Conservation (phyloP, 1,140 invertebrate genomes). For the Cherax destructor region DNA sequence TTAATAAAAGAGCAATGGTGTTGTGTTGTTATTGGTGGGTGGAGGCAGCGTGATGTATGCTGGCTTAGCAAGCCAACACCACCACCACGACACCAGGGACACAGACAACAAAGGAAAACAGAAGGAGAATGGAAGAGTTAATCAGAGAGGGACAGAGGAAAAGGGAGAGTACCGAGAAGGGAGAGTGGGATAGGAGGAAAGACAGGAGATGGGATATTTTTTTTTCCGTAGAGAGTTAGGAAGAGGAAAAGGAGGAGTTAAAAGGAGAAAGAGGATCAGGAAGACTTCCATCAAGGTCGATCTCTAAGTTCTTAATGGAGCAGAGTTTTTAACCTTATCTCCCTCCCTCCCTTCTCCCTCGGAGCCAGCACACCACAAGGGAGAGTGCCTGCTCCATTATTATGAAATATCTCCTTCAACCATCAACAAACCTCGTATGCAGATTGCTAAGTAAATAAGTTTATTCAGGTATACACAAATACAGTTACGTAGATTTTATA, state of each 20-base stretch:
- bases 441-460: no score
- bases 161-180: background rate
- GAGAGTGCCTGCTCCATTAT: no score
- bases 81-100: background rate
- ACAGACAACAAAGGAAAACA: background rate
- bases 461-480: no score
- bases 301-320: background rate
- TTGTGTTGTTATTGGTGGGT: background rate
- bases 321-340: no score
- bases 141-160: background rate
- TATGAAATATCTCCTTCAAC: no score
- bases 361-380: no score
- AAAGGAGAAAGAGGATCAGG: background rate
- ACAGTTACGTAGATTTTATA: no score
- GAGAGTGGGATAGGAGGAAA: background rate
- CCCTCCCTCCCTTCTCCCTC: no score
- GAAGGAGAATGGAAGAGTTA: background rate
- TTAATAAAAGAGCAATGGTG: slow-evolving; percentile 4
- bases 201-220: background rate
- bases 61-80: background rate
- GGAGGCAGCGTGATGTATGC: background rate
- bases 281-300: background rate
- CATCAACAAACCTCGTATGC: no score
- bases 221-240: background rate
- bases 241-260: background rate